phyloP scores from a whole-genome alignment of 2,113 vertebrate genomes.

The Bubo bubo region DNA sequence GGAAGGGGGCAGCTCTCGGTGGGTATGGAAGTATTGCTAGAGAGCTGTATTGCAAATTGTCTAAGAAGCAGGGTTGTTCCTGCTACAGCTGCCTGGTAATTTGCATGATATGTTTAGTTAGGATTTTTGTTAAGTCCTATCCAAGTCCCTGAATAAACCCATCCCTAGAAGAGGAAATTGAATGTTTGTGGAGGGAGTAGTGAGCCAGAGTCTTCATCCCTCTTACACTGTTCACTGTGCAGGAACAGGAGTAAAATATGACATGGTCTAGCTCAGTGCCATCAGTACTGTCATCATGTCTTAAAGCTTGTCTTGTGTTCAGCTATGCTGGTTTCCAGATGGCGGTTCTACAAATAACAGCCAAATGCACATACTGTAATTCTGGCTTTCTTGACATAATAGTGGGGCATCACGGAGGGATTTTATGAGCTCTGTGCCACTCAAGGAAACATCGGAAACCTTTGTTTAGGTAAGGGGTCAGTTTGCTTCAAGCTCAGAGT shows the following conservation, averaged over 20 bases:
- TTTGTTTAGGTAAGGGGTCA: not conserved
- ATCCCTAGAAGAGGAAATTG: not conserved
- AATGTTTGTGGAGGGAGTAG: not conserved
- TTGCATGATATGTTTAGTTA: not conserved
- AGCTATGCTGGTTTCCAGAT: not conserved
- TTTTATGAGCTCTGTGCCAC: not conserved
- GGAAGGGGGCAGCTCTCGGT: not conserved
- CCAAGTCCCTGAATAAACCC: not conserved
- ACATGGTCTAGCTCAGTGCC: not conserved
- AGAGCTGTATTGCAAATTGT: not conserved
- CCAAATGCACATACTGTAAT: not conserved
- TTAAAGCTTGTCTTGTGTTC: not conserved
- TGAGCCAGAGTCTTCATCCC: not conserved
- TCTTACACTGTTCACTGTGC: not conserved
- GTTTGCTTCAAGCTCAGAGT: not conserved
- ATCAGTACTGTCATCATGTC: too few species aligned
- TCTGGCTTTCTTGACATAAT: not conserved
- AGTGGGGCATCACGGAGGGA: not conserved
- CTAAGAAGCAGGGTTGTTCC: not conserved
- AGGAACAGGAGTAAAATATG: not conserved
- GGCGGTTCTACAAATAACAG: not conserved
- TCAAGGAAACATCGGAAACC: not conserved
- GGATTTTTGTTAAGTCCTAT: not conserved
- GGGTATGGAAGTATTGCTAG: not conserved
- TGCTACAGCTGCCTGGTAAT: not conserved